Conservation (phyloP, 2,888 invertebrate genomes). For the Silvanus unidentatus region DNA sequence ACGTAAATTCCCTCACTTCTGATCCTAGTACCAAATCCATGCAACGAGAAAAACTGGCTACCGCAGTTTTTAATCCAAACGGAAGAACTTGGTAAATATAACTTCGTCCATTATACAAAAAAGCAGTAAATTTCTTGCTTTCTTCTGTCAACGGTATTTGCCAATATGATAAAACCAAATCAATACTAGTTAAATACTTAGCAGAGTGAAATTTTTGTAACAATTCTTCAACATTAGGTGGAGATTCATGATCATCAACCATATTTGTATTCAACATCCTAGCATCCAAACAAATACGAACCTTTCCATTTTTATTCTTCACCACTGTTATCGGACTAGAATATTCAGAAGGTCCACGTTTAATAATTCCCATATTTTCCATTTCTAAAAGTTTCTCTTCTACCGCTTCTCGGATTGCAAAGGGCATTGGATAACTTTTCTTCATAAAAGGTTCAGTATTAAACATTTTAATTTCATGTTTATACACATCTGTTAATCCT, state of each 20-base stretch:
- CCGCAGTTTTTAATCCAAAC: slow-evolving; percentile 2
- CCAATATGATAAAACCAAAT: not conserved
- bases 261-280: not conserved
- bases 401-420: too few relatives aligned
- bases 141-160: slow-evolving; percentile 4
- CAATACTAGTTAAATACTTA: not conserved
- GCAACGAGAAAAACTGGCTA: slow-evolving; percentile 1
- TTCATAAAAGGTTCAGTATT: too few relatives aligned
- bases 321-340: slow-evolving; percentile 6
- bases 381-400: too few relatives aligned
- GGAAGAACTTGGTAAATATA: slow-evolving; percentile 4
- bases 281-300: slow-evolving; percentile 1
- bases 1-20: not conserved
- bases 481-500: too few relatives aligned
- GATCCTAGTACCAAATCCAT: slow-evolving; percentile 4
- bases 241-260: not conserved
- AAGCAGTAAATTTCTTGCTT: not conserved
- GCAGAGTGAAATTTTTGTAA: not conserved
- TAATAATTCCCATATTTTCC: too few relatives aligned
- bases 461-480: too few relatives aligned
- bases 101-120: not conserved
- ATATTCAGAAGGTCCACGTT: not conserved
- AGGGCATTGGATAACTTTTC: too few relatives aligned
- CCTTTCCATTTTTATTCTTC: slow-evolving; percentile 3
- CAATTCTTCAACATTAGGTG: not conserved